A percentile compares a stretch with the other conserved stretches of the same genome.
phyloP scores from a whole-genome alignment of 2,797 vertebrate species.

The Carduelis carduelis region DNA sequence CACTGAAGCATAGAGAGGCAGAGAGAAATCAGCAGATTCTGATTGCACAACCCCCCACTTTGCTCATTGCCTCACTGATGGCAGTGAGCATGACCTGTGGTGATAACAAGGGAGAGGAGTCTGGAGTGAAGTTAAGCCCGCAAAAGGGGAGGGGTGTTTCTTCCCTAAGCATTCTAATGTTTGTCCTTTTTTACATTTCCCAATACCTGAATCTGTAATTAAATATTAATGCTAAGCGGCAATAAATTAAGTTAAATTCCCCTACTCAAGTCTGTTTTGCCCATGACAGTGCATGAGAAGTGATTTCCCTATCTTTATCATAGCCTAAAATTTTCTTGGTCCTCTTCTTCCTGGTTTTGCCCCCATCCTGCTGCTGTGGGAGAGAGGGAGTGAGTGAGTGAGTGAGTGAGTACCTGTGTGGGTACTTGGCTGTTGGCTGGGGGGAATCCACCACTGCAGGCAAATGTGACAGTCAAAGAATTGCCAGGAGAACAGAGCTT shows the following conservation, averaged over 20 bases:
- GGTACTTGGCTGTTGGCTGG: background rate
- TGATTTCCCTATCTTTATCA: background rate
- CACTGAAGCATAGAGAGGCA: background rate
- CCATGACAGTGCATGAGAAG: background rate
- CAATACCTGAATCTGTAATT: background rate
- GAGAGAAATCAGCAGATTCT: background rate
- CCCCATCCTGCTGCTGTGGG: accelerated
- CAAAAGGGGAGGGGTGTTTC: background rate
- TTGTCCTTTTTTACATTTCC: background rate
- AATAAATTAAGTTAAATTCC: background rate
- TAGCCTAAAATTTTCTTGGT: background rate
- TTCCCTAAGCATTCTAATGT: accelerated
- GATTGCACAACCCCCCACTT: accelerated
- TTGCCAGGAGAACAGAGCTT: background rate
- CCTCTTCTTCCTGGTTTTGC: background rate
- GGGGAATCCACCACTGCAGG: background rate
- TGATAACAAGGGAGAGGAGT: background rate
- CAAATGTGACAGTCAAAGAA: background rate
- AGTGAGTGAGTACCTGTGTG: background rate
- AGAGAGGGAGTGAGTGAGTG: background rate
- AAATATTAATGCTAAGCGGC: background rate
- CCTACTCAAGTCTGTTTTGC: background rate
- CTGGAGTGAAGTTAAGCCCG: background rate
- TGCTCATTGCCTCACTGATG: background rate
- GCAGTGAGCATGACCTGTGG: background rate